Evolutionary conservation across 2,113 vertebrate species (phyloP), one percentile per base, ranked within the genome.

Genomic region (Canis aureus): DNA sequence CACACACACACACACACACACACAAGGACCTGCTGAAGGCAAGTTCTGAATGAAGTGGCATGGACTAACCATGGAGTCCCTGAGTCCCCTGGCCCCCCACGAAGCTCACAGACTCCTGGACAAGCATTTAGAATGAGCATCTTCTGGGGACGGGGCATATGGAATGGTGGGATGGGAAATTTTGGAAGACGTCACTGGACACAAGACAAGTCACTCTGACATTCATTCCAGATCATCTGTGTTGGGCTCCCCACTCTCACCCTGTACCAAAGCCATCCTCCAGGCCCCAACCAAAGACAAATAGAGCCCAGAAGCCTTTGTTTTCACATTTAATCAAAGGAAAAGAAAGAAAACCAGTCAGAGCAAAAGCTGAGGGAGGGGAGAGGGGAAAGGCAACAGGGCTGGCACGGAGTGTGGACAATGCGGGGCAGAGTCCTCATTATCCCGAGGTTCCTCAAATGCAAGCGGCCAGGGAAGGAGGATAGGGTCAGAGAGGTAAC

Each of bases 251-350:
- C 62, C 5, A 8, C 49, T 19, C 12, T 32, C 55, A 3, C 38
- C 66, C 64, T 15, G 38, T 66, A 60, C 95, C 2, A 6, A 71
- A 53, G 38, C 35, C 59, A n/a, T 67, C 55, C 15, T 32, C 62
- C 6, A 0, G 1, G 38, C 35, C 69, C 83, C 82, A 79, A 16
- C 20, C 43, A 69, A 82, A 96, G 60, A 95, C 23, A 80, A 38
- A 60, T n/a, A 35, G 81, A 96, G 84, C 43, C 91, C 94, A 59
- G 69, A 92, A 81, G 29, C 13, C 66, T 89, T 91, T 69, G 59
- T 71, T 84, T 94, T 92, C 76, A 96, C 94, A 43, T 98, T 98
- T 98, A 98, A 98, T 98, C 69, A 94, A 95, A 94, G 83, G 62
- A 95, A 94, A 92, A 96, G 43, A 96, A 97, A 92, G 73, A 96